These are phyloP conservation scores for Terebella lapidaria DNA, from an alignment of 2,888 invertebrate genomes.

Conservation along the genomic window DNA sequence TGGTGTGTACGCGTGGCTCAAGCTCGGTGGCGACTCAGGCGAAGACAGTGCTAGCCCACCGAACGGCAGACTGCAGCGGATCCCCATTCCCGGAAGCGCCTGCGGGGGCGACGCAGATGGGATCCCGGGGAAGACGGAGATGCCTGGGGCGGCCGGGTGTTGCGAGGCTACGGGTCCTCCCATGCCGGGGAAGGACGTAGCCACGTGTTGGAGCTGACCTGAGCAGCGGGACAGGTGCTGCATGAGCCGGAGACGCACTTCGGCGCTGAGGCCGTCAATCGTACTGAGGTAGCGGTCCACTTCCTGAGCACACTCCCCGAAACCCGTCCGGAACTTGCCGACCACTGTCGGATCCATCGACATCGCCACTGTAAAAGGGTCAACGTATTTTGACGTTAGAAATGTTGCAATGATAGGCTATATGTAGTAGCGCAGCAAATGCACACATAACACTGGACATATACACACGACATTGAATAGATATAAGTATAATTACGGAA, in stretches of 20 bases:
- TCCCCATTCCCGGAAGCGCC: not conserved
- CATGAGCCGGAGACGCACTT: slow-evolving; percentile 35
- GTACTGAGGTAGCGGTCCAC: slow-evolving; percentile 41
- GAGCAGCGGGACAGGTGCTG: slow-evolving; percentile 37
- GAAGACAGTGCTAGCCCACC: not conserved
- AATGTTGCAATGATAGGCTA: too few species aligned
- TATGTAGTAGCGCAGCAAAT: too few species aligned
- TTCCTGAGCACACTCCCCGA: slow-evolving; percentile 45
- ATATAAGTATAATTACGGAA: too few species aligned
- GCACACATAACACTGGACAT: not conserved
- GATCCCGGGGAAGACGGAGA: not conserved
- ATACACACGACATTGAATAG: too few species aligned
- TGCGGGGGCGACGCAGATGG: not conserved
- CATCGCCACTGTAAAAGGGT: slow-evolving; percentile 11
- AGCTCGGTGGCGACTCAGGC: not conserved
- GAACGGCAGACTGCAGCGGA: not conserved
- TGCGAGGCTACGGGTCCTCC: too few species aligned
- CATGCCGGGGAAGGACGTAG: too few species aligned
- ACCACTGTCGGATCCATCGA: slow-evolving; percentile 31
- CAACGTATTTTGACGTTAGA: too few species aligned
- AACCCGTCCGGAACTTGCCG: slow-evolving; percentile 32
- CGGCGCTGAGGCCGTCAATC: slow-evolving; percentile 33
- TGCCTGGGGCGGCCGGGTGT: too few species aligned
- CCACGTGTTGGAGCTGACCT: not conserved
- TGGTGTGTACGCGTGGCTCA: not conserved